Percentiles rank a stretch among this genome's conserved stretches.
Evolutionary conservation across 1,140 invertebrate species (phyloP).

Genomic region (Muscidifurax raptorellus): DNA sequence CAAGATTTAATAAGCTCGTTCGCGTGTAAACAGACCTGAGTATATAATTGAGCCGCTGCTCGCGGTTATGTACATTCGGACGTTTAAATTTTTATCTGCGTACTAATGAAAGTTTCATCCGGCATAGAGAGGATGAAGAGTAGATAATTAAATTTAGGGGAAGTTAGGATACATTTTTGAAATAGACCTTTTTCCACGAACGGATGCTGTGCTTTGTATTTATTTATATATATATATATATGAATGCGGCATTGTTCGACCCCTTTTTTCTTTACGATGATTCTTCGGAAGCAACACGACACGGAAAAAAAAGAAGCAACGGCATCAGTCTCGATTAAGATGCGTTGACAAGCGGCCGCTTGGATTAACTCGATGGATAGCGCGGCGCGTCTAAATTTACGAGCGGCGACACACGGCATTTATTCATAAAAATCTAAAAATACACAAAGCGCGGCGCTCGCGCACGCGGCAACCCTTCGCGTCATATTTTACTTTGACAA

Average conservation of each 20-base stretch:
- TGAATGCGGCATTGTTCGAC: too few relatives aligned
- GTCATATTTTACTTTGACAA: conserved; percentile 51
- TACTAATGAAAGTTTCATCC: background rate
- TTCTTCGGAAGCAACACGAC: background rate
- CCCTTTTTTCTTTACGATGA: too few relatives aligned
- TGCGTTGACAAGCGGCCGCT: background rate
- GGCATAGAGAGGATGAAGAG: background rate
- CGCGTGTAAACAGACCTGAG: background rate
- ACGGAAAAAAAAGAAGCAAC: background rate
- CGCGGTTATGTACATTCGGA: background rate
- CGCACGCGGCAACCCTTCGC: background rate
- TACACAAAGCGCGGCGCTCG: conserved; percentile 11
- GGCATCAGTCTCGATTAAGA: conserved; percentile 35
- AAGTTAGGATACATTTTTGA: background rate
- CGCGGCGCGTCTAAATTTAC: conserved; percentile 30
- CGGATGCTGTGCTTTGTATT: too few relatives aligned
- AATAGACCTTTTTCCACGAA: background rate
- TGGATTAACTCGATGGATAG: conserved; percentile 31
- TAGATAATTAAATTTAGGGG: too few relatives aligned
- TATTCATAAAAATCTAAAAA: conserved; percentile 53
- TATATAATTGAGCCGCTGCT: background rate
- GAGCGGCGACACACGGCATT: conserved; percentile 35
- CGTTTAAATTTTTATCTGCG: background rate
- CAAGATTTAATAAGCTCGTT: background rate
- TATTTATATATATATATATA: too few relatives aligned